Evolutionary conservation across 2,888 invertebrate species (phyloP).

Genomic region (Papilio gigon): DNA sequence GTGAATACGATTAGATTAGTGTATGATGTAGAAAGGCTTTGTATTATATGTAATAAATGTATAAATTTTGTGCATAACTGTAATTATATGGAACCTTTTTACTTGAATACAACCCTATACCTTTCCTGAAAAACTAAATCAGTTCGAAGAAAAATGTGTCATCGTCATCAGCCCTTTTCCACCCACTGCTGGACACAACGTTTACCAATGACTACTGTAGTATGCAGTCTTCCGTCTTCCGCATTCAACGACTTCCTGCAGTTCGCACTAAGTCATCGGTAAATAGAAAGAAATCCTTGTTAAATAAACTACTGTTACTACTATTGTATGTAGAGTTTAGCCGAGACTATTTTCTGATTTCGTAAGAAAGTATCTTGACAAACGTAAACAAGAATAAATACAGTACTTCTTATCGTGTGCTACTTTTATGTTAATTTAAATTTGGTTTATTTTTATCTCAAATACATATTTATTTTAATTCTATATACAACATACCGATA

Average conservation of each 20-base stretch:
- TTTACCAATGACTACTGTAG: too few relatives aligned
- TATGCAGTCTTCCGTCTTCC: too few relatives aligned
- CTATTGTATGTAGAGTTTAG: too few relatives aligned
- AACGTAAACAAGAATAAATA: background rate
- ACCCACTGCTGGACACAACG: too few relatives aligned
- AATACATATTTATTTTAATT: background rate
- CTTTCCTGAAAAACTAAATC: too few relatives aligned
- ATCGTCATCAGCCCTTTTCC: too few relatives aligned
- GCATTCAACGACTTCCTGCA: too few relatives aligned
- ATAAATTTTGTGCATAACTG: background rate
- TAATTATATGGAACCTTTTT: background rate
- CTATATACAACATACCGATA: conserved; percentile 2
- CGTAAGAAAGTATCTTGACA: background rate
- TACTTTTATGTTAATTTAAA: conserved; percentile 7
- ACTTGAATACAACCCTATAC: background rate
- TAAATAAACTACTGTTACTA: too few relatives aligned
- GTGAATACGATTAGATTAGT: background rate
- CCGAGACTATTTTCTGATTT: background rate
- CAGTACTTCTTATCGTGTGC: background rate
- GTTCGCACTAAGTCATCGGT: too few relatives aligned
- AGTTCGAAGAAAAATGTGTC: too few relatives aligned
- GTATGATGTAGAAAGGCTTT: background rate
- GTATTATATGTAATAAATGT: conserved; percentile 13
- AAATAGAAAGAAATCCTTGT: too few relatives aligned
- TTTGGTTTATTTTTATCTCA: conserved; percentile 10